These are phyloP conservation scores for Scrobipalpa costella DNA, from an alignment of 2,888 invertebrate species.

Conservation along the genomic window DNA sequence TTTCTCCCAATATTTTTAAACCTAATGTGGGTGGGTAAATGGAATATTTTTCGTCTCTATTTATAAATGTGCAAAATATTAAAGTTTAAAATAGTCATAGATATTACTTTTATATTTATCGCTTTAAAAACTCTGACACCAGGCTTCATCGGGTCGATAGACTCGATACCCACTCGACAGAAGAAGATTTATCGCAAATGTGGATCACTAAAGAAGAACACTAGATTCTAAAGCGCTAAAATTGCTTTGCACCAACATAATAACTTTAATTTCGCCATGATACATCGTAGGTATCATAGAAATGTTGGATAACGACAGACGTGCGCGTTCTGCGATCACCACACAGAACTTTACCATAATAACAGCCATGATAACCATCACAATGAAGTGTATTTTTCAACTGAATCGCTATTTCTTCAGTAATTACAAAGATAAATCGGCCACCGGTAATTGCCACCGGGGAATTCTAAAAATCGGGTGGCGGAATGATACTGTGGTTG, in stretches of 20 bases:
- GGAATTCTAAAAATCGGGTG: conserved; percentile 46
- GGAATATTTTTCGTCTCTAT: too few relatives aligned
- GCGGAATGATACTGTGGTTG: conserved; percentile 48
- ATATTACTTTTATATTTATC: too few relatives aligned
- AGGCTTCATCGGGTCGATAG: too few relatives aligned
- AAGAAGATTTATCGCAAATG: background rate
- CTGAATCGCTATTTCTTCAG: conserved; percentile 22
- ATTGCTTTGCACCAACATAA: background rate
- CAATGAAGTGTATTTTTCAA: conserved; percentile 11
- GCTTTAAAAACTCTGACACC: too few relatives aligned
- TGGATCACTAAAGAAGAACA: background rate
- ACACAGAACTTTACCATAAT: conserved; percentile 12
- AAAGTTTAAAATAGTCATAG: too few relatives aligned
- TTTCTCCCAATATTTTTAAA: too few relatives aligned
- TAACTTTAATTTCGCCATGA: background rate
- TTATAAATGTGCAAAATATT: too few relatives aligned
- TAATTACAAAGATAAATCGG: conserved; percentile 21
- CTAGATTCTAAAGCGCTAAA: background rate
- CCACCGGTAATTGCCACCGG: conserved; percentile 33
- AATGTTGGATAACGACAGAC: background rate
- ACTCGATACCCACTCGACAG: too few relatives aligned
- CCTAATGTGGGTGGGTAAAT: too few relatives aligned
- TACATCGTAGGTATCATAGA: background rate
- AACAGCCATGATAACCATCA: conserved; percentile 15
- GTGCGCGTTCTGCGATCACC: conserved; percentile 2